Evolutionary conservation across 2,797 vertebrate genomes (phyloP).

Genomic region (Gymnoscopelus microlampas): DNA sequence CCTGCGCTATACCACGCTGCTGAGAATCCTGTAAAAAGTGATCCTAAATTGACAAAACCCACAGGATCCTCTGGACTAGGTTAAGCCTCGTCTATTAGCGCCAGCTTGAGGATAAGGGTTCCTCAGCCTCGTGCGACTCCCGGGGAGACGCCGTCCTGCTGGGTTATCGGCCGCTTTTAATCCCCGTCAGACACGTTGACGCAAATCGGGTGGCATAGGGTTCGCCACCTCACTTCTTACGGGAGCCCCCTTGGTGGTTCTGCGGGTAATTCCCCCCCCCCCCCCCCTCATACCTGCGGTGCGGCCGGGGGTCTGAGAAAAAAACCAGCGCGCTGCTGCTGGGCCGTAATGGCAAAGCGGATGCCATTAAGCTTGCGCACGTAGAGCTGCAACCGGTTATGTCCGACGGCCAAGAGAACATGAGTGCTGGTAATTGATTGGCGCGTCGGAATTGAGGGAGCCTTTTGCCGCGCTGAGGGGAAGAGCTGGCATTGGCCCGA

Average conservation of each 20-base stretch:
- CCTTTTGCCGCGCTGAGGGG: constrained; percentile 55
- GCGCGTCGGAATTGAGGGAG: constrained; percentile 66
- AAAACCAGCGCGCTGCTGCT: constrained; percentile 2
- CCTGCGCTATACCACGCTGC: constrained; percentile 61
- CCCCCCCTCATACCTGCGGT: constrained; percentile 41
- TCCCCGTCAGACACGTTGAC: constrained; percentile 59
- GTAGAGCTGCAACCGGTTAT: constrained; percentile 56
- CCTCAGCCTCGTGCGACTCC: constrained; percentile 58
- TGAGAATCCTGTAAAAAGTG: constrained; percentile 72
- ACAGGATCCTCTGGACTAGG: constrained; percentile 68
- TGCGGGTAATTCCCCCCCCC: constrained; percentile 53
- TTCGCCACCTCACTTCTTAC: constrained; percentile 38
- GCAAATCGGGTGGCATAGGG: constrained; percentile 47
- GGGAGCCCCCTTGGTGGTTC: constrained; percentile 31
- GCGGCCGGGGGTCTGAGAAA: constrained; percentile 46
- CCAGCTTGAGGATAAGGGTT: constrained; percentile 64
- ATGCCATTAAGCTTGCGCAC: constrained; percentile 37
- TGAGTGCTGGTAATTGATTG: constrained; percentile 70
- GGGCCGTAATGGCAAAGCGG: constrained; percentile 47
- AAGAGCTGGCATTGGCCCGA: constrained; percentile 58
- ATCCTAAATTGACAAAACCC: constrained; percentile 78
- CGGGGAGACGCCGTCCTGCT: constrained; percentile 49
- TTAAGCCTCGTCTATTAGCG: constrained; percentile 74
- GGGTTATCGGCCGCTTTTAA: constrained; percentile 64
- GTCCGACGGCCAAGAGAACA: constrained; percentile 49